Base-by-base conservation (phyloP, 2,113 vertebrate species). In the Ciconia maguari region DNA sequence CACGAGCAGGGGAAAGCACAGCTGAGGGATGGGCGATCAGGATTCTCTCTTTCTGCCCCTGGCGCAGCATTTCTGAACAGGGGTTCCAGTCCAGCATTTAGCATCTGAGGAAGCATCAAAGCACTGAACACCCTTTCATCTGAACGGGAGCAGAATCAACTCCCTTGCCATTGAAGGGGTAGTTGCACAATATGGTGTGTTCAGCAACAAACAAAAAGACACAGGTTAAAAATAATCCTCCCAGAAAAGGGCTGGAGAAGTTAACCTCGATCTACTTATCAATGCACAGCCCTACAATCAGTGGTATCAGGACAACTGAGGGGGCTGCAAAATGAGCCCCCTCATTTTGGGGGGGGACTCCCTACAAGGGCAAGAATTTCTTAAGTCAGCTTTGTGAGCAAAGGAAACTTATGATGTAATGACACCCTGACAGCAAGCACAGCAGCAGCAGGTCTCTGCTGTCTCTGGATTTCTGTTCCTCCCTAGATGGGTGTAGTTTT, bases 151-250 rank as follows among this genome's bases (percentile, higher is more conserved):
- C 49, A 93, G 61, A 85, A 87, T 8, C 7, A 3, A 32, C 18
- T 84, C 29, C 15, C 29, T 54, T 72, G 41, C 30, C 0, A 0
- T 11, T 58, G 14, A 61, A 80, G 16, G 32, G 49, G 22, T 54
- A 64, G 46, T 79, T 72, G 49, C 42, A 69, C 13, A 78, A 6
- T 54, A 49, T 13, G 24, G 38, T 21, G 15, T 41, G 78, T 76
- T 76, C 70, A 89, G 65, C 74, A 89, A 75, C 77, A 94, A 93
- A 92, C 26, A 80, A 75, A 86, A 92, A 79, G 11, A 52, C 8
- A 24, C 16, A 10, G 38, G 24, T 94, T 89, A 81, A 96, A 96
- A 96, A 89, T 49, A 93, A 82, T 58, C 34, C 48, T 90, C 69
- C 44, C 44, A 91, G 83, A 49, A 91, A 95, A 79, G 15, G 32